Evolutionary conservation across 2,888 invertebrate species (phyloP).

Genomic region (Andrena hattorfiana): DNA sequence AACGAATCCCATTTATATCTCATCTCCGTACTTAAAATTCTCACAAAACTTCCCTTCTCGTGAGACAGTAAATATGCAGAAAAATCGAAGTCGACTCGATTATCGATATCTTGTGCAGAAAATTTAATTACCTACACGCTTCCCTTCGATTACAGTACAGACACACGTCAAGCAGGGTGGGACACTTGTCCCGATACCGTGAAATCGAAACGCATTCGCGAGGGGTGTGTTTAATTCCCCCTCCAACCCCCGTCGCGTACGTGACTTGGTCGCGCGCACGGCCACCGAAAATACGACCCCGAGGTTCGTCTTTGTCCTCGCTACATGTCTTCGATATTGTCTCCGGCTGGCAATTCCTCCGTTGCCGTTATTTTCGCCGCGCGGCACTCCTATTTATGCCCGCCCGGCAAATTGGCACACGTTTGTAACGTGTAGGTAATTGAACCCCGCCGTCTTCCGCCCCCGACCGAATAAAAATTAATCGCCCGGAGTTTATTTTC

Average conservation of each 20-base stretch:
- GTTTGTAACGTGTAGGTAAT: constrained; percentile 55
- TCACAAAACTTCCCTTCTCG: not conserved
- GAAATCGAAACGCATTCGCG: constrained; percentile 6
- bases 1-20: no score
- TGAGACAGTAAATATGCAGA: not conserved
- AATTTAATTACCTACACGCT: constrained; percentile 5
- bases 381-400: constrained; percentile 59
- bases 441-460: constrained; percentile 54
- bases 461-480: constrained; percentile 8
- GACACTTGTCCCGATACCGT: not conserved
- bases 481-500: not conserved
- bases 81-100: not conserved
- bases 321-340: constrained; percentile 44
- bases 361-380: constrained; percentile 60
- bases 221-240: constrained; percentile 26
- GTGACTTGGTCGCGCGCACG: no score
- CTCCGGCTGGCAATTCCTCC: constrained; percentile 53
- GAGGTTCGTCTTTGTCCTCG: constrained; percentile 17
- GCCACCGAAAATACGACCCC: not conserved
- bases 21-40: no score
- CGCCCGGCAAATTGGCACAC: constrained; percentile 59
- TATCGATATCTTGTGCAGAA: constrained; percentile 8
- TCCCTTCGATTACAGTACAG: not conserved
- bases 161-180: no score
- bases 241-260: not conserved